A percentile compares a stretch with the other conserved stretches of the same genome.
These are phyloP conservation scores for Danaus melanippus DNA, from an alignment of 1,140 invertebrate species.

Conservation along the genomic window DNA sequence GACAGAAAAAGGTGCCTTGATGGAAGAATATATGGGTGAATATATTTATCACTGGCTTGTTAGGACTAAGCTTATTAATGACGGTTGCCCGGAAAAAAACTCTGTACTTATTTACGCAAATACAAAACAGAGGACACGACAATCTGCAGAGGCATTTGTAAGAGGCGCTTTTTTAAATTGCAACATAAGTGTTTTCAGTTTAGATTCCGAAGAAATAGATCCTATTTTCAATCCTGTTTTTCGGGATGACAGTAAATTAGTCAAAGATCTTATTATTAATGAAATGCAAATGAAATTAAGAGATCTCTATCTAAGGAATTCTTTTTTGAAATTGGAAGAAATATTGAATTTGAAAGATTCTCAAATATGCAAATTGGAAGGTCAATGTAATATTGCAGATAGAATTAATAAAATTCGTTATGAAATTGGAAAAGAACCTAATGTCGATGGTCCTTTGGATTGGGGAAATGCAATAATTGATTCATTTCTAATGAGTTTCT, in stretches of 20 bases:
- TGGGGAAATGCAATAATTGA: slow-evolving; percentile 45
- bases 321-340: slow-evolving; percentile 35
- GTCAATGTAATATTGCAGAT: slow-evolving; percentile 36
- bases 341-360: slow-evolving; percentile 46
- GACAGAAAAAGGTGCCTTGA: slow-evolving; percentile 35
- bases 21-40: slow-evolving; percentile 41
- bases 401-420: slow-evolving; percentile 32
- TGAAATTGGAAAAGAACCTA: slow-evolving; percentile 37
- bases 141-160: slow-evolving; percentile 43
- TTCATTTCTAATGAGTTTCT: slow-evolving; percentile 55
- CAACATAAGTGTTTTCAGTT: slow-evolving; percentile 31
- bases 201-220: slow-evolving; percentile 34
- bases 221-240: slow-evolving; percentile 47
- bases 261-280: slow-evolving; percentile 27
- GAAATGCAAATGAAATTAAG: slow-evolving; percentile 41
- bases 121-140: slow-evolving; percentile 37
- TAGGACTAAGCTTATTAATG: slow-evolving; percentile 27
- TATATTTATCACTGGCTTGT: slow-evolving; percentile 35
- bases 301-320: slow-evolving; percentile 26
- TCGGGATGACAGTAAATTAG: slow-evolving; percentile 27
- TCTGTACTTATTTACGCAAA: slow-evolving; percentile 44
- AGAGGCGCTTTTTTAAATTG: slow-evolving; percentile 41
- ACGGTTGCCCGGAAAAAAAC: slow-evolving; percentile 31
- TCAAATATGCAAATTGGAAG: slow-evolving; percentile 29
- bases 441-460: slow-evolving; percentile 41